Base-by-base conservation (phyloP, 1,140 invertebrate species). In the Drosophila nigromelanica region DNA sequence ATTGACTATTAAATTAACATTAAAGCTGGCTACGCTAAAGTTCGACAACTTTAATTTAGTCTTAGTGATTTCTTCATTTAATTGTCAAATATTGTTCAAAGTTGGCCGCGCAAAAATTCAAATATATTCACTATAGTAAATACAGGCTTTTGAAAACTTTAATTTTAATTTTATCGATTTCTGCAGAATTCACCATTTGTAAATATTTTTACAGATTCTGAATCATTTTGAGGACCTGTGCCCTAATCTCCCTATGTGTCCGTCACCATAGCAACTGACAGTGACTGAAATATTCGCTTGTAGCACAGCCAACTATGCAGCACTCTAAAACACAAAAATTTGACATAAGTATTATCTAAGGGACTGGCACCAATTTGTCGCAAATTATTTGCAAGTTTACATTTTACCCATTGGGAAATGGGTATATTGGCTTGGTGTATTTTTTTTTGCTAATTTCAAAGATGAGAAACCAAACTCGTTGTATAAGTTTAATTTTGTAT, bases 261-360 rank as follows among this genome's bases (percentile, higher is more conserved):
- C 2, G 21, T 48, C 10, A 6, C 37, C 45, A 59, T 67, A 42
- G 64, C 8, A 51, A 59, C 55, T 47, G 12, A 4, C 24, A 27
- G 3, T 56, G 21, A 60, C 11, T 52, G 62, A 55, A 15, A 47
- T 7, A 18, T 14, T 6, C 21, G 21, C 21, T 24, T 24, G 21
- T 24, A 24, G 21, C 3, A 24, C 21, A 24, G 21, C 21, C 21
- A 24, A 24, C 21, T 24, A 24, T 24, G 21, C 35, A 37, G 14
- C 14, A 18, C 30, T 12, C 15, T 21, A 10, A 37, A n/a, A 60
- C 14, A 56, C 42, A 30, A 7, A 10, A 42, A 70, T 54, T 72
- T 67, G 43, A 51, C 47, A 67, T 73, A 68, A 54, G 55, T 39
- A 45, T 73, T 73, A 60, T 45, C 69, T 50, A 56, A 66, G 62